Evolutionary conservation across 2,888 invertebrate genomes (phyloP), one percentile per base, ranked within the genome.

Genomic region (Penaeus monodon): DNA sequence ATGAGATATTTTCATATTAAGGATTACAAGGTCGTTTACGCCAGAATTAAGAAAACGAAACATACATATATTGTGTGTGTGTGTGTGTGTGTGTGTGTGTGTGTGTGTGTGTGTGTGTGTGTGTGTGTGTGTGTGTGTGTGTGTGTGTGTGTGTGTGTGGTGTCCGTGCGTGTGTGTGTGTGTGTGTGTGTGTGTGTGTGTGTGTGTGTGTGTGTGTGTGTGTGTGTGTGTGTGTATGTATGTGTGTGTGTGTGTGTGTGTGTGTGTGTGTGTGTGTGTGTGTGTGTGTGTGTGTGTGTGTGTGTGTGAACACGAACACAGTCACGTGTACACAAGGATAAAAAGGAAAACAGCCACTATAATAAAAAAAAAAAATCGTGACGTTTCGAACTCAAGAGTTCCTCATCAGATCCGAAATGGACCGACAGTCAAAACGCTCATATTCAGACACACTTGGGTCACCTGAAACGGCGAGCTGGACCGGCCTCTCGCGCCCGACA

Each of bases 181-280:
- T 12, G 68, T 68, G 68, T 12, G 68, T 68, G 68, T 68, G 10
- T 68, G 10, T 68, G 10, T 68, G 10, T 68, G 10, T 29, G 10
- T 68, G 17, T 68, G 10, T 68, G 10, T 29, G 14, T 68, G 14
- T 68, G 17, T 29, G 17, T 68, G 8, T 68, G n/a, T 68, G n/a
- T 68, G n/a, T 68, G n/a, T 68, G n/a, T 68, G n/a, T 29, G n/a
- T 68, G n/a, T 68, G n/a, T 68, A 4, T 68, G 17, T 68, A n/a
- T n/a, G 70, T 68, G 70, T 27, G 29, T 68, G 29, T 68, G 70
- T 68, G 70, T 68, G 29, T 68, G 70, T 68, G 17, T 68, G n/a
- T 68, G 70, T 29, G 70, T 68, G 29, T 68, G 70, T 68, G 29
- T 68, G 70, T 17, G 29, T 68, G 70, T 27, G 27, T 29, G 70